Evolutionary conservation across 2,797 vertebrate species (phyloP).

Genomic region (Etheostoma nigrum): DNA sequence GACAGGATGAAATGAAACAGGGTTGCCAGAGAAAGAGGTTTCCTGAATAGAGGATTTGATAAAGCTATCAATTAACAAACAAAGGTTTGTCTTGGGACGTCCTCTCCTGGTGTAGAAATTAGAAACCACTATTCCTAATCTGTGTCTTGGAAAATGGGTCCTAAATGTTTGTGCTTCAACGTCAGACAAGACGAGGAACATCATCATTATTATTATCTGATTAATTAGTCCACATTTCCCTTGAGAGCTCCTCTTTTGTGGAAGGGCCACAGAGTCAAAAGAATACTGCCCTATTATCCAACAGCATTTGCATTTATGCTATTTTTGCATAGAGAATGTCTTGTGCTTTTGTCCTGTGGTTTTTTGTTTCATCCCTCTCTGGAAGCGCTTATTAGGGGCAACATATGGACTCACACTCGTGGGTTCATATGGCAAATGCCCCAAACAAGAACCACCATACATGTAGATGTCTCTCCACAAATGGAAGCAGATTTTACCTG

Average conservation of each 20-base stretch:
- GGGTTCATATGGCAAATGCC: constrained; percentile 45
- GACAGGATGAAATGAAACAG: constrained; percentile 20
- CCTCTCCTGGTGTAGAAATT: constrained; percentile 29
- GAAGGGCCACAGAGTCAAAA: constrained; percentile 76
- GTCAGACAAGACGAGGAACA: constrained; percentile 70
- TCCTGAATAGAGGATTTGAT: constrained; percentile 19
- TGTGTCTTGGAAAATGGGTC: constrained; percentile 53
- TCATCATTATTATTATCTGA: constrained; percentile 85
- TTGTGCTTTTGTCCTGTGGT: constrained; percentile 54
- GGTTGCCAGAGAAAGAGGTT: background rate
- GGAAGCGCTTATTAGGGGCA: constrained; percentile 42
- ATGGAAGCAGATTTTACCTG: constrained; percentile 20
- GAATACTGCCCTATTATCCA: constrained; percentile 79
- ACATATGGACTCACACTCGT: constrained; percentile 32
- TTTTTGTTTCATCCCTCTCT: constrained; percentile 31
- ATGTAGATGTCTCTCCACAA: background rate
- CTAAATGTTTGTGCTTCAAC: constrained; percentile 64
- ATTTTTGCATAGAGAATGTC: constrained; percentile 75
- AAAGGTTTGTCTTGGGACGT: constrained; percentile 56
- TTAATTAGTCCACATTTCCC: constrained; percentile 82
- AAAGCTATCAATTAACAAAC: constrained; percentile 21
- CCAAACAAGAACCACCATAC: constrained; percentile 24
- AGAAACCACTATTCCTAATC: constrained; percentile 32
- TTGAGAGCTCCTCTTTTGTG: constrained; percentile 73
- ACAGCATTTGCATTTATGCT: constrained; percentile 81